Evolutionary conservation across 2,797 vertebrate species (phyloP).

Genomic region (Siniperca obscura): DNA sequence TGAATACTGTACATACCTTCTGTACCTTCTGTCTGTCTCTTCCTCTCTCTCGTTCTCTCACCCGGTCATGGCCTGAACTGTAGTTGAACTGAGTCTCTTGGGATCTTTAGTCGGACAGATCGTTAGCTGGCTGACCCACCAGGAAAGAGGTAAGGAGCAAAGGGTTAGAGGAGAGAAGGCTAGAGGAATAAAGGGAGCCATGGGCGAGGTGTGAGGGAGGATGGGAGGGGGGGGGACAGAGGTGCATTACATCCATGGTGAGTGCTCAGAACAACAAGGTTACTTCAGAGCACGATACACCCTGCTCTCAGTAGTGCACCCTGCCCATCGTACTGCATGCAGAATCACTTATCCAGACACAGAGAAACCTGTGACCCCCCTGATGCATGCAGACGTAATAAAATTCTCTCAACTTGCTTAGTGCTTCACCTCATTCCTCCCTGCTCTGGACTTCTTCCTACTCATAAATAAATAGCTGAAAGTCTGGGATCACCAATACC

Average conservation of each 20-base stretch:
- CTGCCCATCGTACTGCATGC: conserved; percentile 61
- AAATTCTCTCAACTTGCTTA: conserved; percentile 49
- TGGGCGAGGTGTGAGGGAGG: conserved; percentile 43
- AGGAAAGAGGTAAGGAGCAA: conserved; percentile 67
- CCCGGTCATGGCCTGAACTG: conserved; percentile 81
- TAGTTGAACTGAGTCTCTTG: conserved; percentile 81
- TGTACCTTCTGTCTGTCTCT: conserved; percentile 34
- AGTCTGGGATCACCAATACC: conserved; percentile 44
- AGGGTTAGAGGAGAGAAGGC: conserved; percentile 64
- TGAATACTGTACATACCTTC: conserved; percentile 57
- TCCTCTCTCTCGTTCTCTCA: conserved; percentile 48
- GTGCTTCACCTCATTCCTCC: conserved; percentile 54
- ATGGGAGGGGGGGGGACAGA: conserved; percentile 25
- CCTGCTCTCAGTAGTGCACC: conserved; percentile 50
- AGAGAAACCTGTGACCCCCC: conserved; percentile 60
- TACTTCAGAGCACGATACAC: conserved; percentile 65
- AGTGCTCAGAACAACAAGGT: conserved; percentile 70
- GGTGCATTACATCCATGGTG: conserved; percentile 59
- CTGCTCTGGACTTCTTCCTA: conserved; percentile 53
- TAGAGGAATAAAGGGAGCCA: conserved; percentile 61
- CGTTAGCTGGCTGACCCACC: conserved; percentile 84
- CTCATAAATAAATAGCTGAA: conserved; percentile 64
- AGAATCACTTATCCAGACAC: conserved; percentile 70
- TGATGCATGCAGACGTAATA: conserved; percentile 61
- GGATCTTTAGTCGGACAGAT: conserved; percentile 79